A percentile compares a stretch with the other conserved stretches of the same genome.
Conservation (phyloP, 2,797 vertebrate genomes). For the Lutjanus argentimaculatus region DNA sequence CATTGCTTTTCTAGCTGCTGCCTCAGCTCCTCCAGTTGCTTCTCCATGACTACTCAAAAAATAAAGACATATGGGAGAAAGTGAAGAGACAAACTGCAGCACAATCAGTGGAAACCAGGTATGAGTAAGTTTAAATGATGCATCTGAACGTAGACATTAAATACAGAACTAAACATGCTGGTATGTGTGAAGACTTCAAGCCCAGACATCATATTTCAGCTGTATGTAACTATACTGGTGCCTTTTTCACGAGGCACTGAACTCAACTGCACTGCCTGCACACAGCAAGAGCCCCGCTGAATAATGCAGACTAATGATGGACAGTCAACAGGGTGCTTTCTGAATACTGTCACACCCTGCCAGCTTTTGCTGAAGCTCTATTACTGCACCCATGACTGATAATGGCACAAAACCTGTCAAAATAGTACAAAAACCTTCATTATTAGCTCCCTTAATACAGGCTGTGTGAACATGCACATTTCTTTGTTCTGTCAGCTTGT, state of each 20-base stretch:
- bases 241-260: conserved; percentile 49
- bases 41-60: conserved; percentile 83
- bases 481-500: neutral
- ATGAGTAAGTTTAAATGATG: neutral
- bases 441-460: neutral
- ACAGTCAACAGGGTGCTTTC: conserved; percentile 68
- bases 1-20: conserved; percentile 86
- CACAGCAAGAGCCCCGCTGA: conserved; percentile 64
- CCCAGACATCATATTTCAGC: conserved; percentile 23
- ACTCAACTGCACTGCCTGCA: conserved; percentile 40
- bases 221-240: conserved; percentile 11
- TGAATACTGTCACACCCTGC: conserved; percentile 65
- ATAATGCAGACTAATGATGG: conserved; percentile 79
- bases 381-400: conserved; percentile 1
- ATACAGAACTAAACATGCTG: neutral
- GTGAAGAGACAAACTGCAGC: neutral
- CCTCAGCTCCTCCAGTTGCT: conserved; percentile 82
- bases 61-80: neutral
- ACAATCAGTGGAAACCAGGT: neutral
- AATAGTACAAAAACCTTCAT: neutral
- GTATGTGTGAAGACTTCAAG: neutral
- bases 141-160: neutral
- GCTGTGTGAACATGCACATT: neutral
- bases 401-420: conserved; percentile 19
- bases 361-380: conserved; percentile 39